Evolutionary conservation across 2,888 invertebrate genomes (phyloP).

Genomic region (Malachius bipustulatus): DNA sequence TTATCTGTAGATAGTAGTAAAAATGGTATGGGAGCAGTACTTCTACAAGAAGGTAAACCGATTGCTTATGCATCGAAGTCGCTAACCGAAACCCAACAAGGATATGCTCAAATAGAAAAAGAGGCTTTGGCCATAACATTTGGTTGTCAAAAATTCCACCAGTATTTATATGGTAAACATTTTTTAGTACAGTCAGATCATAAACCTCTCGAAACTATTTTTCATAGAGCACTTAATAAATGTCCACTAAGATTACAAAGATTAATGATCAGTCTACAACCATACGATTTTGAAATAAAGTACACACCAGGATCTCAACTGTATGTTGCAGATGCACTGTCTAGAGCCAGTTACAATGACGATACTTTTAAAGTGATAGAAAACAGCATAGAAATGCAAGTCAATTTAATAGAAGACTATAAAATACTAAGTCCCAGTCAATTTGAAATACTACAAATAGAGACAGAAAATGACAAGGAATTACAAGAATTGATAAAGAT

Average conservation of each 20-base stretch:
- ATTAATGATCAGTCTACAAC: conserved; percentile 5
- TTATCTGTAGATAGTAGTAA: conserved; percentile 18
- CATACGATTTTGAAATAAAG: conserved; percentile 6
- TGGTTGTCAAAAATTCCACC: conserved; percentile 8
- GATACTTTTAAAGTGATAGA: too few species aligned
- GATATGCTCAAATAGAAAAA: conserved; percentile 10
- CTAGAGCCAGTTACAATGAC: neutral
- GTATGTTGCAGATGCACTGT: conserved; percentile 6
- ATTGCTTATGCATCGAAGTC: conserved; percentile 21
- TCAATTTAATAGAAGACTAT: neutral
- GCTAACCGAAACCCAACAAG: conserved; percentile 7
- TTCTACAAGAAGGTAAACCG: conserved; percentile 21
- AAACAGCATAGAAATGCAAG: neutral
- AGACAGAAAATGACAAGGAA: conserved; percentile 4
- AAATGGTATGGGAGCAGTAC: conserved; percentile 16
- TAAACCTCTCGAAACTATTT: neutral
- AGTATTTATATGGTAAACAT: conserved; percentile 8
- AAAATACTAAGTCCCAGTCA: neutral
- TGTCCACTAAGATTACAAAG: conserved; percentile 8
- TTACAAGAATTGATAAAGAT: neutral
- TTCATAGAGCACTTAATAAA: conserved; percentile 5
- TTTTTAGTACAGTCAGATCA: conserved; percentile 7
- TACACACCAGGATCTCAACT: conserved; percentile 5
- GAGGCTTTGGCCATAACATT: too few species aligned
- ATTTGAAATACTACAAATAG: conserved; percentile 5